These are phyloP conservation scores for Drosophila ercepeae DNA, from an alignment of 1,140 invertebrate species.

Conservation along the genomic window DNA sequence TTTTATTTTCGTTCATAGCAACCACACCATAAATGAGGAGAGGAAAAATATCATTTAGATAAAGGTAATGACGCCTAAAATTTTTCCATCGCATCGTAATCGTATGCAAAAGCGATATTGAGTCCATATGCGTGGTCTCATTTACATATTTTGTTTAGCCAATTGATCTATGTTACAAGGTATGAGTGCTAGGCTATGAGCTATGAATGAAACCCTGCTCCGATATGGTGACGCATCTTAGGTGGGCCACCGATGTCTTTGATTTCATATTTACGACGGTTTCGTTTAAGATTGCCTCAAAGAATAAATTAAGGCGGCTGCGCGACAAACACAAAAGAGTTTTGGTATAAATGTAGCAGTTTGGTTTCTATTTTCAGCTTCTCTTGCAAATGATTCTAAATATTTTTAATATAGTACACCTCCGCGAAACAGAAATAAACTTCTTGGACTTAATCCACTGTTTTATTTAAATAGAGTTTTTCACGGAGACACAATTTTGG, in stretches of 20 bases:
- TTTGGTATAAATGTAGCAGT: not conserved
- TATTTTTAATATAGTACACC: no score
- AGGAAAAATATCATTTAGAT: slow-evolving; percentile 59
- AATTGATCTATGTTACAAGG: slow-evolving; percentile 64
- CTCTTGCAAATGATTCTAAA: not conserved
- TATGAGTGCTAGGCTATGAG: no score
- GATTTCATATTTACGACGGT: slow-evolving; percentile 34
- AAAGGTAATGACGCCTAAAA: slow-evolving; percentile 68
- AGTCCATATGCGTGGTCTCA: slow-evolving; percentile 33
- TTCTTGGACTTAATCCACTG: no score
- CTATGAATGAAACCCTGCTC: slow-evolving; percentile 10
- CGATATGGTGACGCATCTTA: slow-evolving; percentile 1
- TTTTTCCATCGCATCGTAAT: slow-evolving; percentile 19
- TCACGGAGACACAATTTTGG: not conserved
- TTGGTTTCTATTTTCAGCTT: not conserved
- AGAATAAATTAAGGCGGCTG: slow-evolving; percentile 16
- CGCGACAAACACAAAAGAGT: not conserved
- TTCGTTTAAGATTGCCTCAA: not conserved
- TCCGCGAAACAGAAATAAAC: no score
- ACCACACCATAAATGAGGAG: slow-evolving; percentile 6
- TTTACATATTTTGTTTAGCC: slow-evolving; percentile 69
- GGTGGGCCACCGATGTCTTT: slow-evolving; percentile 2
- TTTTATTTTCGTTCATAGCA: slow-evolving; percentile 28
- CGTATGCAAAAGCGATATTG: slow-evolving; percentile 36
- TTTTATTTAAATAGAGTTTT: no score